Base-by-base conservation (phyloP, 2,888 invertebrate species). In the Chrysotoxum bicinctum region DNA sequence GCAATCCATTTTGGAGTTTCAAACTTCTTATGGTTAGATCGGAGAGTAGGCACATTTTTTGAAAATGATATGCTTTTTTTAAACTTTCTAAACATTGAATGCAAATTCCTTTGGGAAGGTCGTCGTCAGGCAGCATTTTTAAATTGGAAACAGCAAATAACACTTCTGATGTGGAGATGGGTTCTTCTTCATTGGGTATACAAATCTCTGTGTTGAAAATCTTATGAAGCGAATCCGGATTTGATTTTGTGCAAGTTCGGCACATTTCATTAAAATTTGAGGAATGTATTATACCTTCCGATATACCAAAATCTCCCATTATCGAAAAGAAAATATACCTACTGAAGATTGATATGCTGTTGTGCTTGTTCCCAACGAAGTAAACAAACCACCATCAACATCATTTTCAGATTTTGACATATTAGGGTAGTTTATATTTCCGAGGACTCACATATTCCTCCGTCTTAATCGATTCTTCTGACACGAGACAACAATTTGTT, bases 91-190 rank as follows among this genome's bases (percentile, higher is more conserved):
- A 92, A 89, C 95, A 95, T 8, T 92, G 90, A 83, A 91, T 88
- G 88, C 95, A 95, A 60, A 95, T 91, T 70, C 92, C 92, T 88
- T 94, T 93, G 0, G 95, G 94, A 72, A 95, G 89, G 45, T 93
- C 93, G 91, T 95, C 95, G 48, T 93, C 93, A 19, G 90, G 83
- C 16, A 90, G 21, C 0, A 84, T 30, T 45, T 52, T n/a, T 10
- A 84, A 35, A 5, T n/a, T 58, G 19, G 66, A 66, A 23, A 79
- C 48, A 3, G 75, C 10, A 10, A 52, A 21, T 3, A 83, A 62
- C 2, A 58, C 40, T 26, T 83, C 64, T 8, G 48, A 62, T 35
- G 52, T 35, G 2, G 10, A 10, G 3, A 43, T 35, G 12, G 19
- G 14, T 12, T 35, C 7, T 5, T 43, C 3, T n/a, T 50, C 32